Base-by-base conservation (phyloP, 2,797 vertebrate species). In the Naso thynnoides region DNA sequence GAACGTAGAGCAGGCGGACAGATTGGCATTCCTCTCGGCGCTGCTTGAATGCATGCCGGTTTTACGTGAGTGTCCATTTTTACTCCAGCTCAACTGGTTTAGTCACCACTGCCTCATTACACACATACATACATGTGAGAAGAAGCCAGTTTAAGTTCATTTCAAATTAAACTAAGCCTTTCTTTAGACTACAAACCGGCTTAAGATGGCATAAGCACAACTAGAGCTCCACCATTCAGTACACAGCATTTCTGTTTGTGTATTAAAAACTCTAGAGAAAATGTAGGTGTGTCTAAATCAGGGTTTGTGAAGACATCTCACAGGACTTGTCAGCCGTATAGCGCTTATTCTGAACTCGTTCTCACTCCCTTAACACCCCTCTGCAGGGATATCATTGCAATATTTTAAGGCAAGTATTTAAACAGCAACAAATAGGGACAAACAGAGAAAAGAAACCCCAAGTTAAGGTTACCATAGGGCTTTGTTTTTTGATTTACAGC, bases 221-320 rank as follows among this genome's bases (percentile, higher is more conserved):
- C 50, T 65, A 60, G 21, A 54, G 23, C 82, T 74, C 45, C 29
- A 48, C 52, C 47, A 59, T 67, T 39, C 42, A 76, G 64, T 29
- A 18, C 47, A 70, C 59, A 41, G 55, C 39, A 33, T 48, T 64
- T 74, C 36, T 59, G 56, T 77, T 72, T 58, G 71, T 47, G 70
- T 42, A 59, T 53, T n/a, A 48, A 50, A 33, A 78, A 76, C 65
- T 64, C 79, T 29, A 56, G 78, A 57, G 89, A 84, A 45, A 47
- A 47, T n/a, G 27, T 47, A 66, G 42, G 67, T 38, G 66, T 67
- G 81, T 83, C 76, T 89, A 87, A 89, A 89, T 87, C 72, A 73
- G 70, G 71, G 74, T 23, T n/a, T 83, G 77, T 61, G 70, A 79
- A 87, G 60, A 61, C 29, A 23, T 89, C 87, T 85, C 86, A 58